Evolutionary conservation across 2,888 invertebrate species (phyloP).

Genomic region (Auanema sp.): DNA sequence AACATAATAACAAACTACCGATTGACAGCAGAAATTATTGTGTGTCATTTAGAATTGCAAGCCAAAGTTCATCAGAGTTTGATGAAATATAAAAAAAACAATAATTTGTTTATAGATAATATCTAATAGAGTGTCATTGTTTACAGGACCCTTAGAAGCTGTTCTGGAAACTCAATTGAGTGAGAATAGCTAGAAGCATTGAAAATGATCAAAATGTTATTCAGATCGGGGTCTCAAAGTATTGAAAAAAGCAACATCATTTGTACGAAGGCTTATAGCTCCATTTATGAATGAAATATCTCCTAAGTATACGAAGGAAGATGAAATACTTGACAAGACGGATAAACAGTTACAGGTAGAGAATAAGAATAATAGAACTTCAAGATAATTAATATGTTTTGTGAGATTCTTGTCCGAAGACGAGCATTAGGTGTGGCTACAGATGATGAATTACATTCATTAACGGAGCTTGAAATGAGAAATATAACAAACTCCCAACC

Average conservation of each 20-base stretch:
- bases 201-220: conserved; percentile 8
- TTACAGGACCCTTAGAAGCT: conserved; percentile 53
- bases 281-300: conserved; percentile 32
- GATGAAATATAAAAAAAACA: background rate
- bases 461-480: conserved; percentile 18
- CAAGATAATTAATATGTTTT: too few relatives aligned
- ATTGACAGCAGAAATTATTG: conserved; percentile 44
- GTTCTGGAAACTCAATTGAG: conserved; percentile 50
- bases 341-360: conserved; percentile 14
- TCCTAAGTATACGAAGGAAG: conserved; percentile 24
- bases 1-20: conserved; percentile 54
- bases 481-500: conserved; percentile 11
- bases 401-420: conserved; percentile 11
- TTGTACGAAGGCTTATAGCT: conserved; percentile 29
- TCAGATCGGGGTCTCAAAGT: conserved; percentile 31
- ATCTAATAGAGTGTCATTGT: conserved; percentile 45
- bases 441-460: background rate
- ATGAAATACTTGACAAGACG: conserved; percentile 11
- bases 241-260: conserved; percentile 25
- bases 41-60: conserved; percentile 56
- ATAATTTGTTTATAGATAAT: conserved; percentile 28
- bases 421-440: conserved; percentile 11
- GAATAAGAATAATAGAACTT: background rate
- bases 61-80: conserved; percentile 23
- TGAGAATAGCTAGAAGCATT: conserved; percentile 16